phyloP scores from a whole-genome alignment of 2,797 vertebrate species.

The Halcyon badia region DNA sequence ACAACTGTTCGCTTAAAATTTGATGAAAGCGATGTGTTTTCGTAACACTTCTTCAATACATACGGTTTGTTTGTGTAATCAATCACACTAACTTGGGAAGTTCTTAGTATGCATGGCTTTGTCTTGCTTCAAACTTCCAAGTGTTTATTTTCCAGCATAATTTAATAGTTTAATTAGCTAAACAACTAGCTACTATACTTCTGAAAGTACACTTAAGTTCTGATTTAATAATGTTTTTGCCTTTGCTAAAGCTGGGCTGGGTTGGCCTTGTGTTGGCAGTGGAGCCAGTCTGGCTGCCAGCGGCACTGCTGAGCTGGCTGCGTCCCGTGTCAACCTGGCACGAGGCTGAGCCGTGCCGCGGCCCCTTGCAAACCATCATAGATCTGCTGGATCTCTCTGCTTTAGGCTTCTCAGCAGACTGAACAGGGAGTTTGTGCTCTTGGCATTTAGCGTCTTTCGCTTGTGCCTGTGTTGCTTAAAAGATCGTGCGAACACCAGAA shows the following conservation, averaged over 20 bases:
- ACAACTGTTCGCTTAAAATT: constrained; percentile 68
- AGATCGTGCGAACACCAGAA: fast-evolving
- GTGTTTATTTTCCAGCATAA: constrained; percentile 62
- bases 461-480: fast-evolving
- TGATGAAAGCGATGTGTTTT: constrained; percentile 71
- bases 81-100: constrained; percentile 54
- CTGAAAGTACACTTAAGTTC: not conserved
- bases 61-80: constrained; percentile 61
- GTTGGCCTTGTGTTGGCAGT: not conserved
- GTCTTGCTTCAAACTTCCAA: constrained; percentile 59
- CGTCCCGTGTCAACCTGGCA: fast-evolving
- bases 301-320: not conserved
- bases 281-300: fast-evolving
- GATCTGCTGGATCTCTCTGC: not conserved
- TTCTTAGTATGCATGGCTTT: constrained; percentile 66
- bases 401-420: not conserved
- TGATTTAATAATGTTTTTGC: not conserved
- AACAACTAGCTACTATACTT: constrained; percentile 30
- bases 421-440: not conserved
- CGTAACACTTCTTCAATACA: constrained; percentile 65
- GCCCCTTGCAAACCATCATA: fast-evolving
- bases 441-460: not conserved
- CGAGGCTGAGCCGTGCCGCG: fast-evolving
- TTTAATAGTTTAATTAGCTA: constrained; percentile 69
- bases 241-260: not conserved